Base-by-base conservation (phyloP, 2,797 vertebrate species). In the Scolopax rusticola region DNA sequence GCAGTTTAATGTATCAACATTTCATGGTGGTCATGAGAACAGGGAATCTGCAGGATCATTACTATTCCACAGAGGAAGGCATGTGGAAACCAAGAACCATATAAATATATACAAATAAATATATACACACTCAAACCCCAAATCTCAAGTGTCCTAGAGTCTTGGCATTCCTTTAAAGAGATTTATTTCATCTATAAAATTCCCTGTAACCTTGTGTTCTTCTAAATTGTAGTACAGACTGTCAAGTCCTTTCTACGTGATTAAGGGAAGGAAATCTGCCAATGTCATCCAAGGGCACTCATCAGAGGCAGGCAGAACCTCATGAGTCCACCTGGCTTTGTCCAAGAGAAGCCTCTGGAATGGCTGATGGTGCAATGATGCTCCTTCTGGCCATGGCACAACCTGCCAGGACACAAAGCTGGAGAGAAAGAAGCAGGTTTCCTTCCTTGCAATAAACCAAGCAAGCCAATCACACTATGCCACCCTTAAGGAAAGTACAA, bases 171-270 rank as follows among this genome's bases (percentile, higher is more conserved):
- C 71, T 90, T 81, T 80, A 89, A 90, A 94, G 76, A 94, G 69
- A 85, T 87, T 89, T 90, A 92, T 89, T 93, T 87, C 15, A 92
- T 76, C 90, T 81, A 90, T 78, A 78, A 95, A 97, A 87, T 89
- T 95, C 65, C 36, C 86, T 71, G 50, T 54, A 92, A 92, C 43
- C 16, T 65, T 61, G 54, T 82, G 83, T 73, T 90, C 91, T 86
- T 95, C 77, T 69, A 87, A 89, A 73, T 67, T 89, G 61, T 67
- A 87, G 63, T 88, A 65, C 40, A 84, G 82, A 73, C 74, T 90
- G 65, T 87, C 84, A 88, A 84, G 82, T 86, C 91, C 85, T 54
- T 93, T 51, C 54, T 53, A 84, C 15, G 16, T 59, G 73, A 93
- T 60, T 61, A 91, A 76, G 73, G 25, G 47, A 73, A 92, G 76